Base-by-base conservation (phyloP, 2,797 vertebrate genomes). In the Cossypha niveicapilla region DNA sequence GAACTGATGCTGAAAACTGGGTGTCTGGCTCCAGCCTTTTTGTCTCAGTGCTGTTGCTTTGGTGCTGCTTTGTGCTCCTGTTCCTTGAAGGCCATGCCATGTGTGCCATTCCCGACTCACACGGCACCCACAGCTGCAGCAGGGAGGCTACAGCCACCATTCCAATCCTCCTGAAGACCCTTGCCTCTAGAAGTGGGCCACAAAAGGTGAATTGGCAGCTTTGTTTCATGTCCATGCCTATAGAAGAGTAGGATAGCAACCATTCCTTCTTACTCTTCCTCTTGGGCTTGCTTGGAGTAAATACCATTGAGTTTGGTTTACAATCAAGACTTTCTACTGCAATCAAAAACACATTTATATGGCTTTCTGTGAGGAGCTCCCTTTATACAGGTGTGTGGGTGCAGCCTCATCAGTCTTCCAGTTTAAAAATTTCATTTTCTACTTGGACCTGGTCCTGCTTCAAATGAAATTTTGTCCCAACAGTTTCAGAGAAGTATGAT, bases 61-160 rank as follows among this genome's bases (percentile, higher is more conserved):
- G 32, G 25, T 58, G 44, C 21, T 84, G 70, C 48, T 44, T 67
- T 35, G 11, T 63, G 42, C n/a, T 89, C 5, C 3, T 30, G 6
- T 51, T 86, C 47, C 30, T 75, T 67, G 41, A 11, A 41, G n/a
- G 21, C 21, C 35, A 3, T 6, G 35, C 32, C 6, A 0, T 12
- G 18, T 16, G 30, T 54, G 42, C 48, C 18, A 2, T 77, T 73
- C 23, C 18, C 0, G 0, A 1, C 22, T 41, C 25, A 3, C 1
- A 3, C 17, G 56, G 44, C 39, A 72, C 21, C 16, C 41, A 18
- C 19, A 39, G 53, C 65, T 50, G 34, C 58, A 68, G 39, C 44
- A 66, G 17, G 4, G 32, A 58, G 48, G 61, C 25, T 61, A 2
- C 1, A 60, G 35, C 28, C 53, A 47, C 32, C 16, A 28, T 68